Evolutionary conservation across 2,888 invertebrate genomes (phyloP), one percentile per base, ranked within the genome.

Genomic region (Thera britannica): DNA sequence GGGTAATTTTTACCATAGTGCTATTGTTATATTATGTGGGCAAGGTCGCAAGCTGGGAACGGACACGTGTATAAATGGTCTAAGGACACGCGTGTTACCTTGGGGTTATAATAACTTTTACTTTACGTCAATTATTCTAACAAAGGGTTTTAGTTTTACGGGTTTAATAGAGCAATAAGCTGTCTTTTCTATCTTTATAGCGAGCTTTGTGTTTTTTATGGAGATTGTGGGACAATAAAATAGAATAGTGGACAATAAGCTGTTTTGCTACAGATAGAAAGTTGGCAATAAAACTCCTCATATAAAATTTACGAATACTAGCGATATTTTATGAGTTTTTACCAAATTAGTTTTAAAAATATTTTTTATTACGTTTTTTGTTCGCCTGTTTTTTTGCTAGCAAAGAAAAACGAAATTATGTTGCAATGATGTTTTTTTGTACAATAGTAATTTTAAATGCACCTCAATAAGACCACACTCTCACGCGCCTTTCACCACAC

Each of bases 1-100:
- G 23, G 23, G 23, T 23, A 23, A 6, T 4, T 41, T 7, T 41
- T 4, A 41, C 7, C 0, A 6, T 46, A 46, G 44, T 46, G 44
- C 2, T 46, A 46, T 46, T 44, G 44, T 44, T 44, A 1, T 44
- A 44, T 64, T 61, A 51, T 44, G 54, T 54, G 64, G 12, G 35
- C 62, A 69, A 70, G 70, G 70, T 36, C 70, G 54, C 44, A 52
- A 46, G 44, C 44, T 46, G 44, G 44, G 44, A 46, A 46, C 44
- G 9, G 9, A 46, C 44, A 46, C 44, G 44, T 46, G 70, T 49
- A 1, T 57, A 56, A 49, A 23, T 23, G 23, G 23, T 23, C 55
- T 66, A 66, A 54, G 69, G 66, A 63, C 66, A 38, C 35, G 34
- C 69, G 63, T 63, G 66, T 63, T 49, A 46, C 65, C 70, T 66